phyloP scores from a whole-genome alignment of 2,888 invertebrate species.

The Andrena haemorrhoa region DNA sequence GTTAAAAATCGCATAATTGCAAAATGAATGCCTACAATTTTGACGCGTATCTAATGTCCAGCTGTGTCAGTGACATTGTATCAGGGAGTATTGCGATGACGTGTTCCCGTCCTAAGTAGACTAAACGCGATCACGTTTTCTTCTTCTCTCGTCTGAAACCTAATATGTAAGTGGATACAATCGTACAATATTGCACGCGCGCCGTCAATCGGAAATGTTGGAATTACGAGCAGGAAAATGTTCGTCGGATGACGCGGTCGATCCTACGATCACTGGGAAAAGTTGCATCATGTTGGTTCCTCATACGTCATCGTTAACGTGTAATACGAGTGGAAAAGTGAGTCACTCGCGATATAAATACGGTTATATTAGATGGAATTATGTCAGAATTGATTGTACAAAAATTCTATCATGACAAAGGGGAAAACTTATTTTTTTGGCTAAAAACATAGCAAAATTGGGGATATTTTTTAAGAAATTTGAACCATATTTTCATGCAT shows the following conservation, averaged over 20 bases:
- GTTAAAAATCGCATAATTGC: slow-evolving; percentile 17
- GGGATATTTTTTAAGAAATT: too few relatives aligned
- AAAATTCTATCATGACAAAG: too few relatives aligned
- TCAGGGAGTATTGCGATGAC: slow-evolving; percentile 17
- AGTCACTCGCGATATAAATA: neutral
- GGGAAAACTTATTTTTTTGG: too few relatives aligned
- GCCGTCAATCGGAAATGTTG: too few relatives aligned
- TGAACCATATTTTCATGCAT: too few relatives aligned
- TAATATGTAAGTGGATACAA: too few relatives aligned
- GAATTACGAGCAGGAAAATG: too few relatives aligned
- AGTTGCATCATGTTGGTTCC: neutral
- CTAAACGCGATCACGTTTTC: neutral
- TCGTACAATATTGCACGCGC: too few relatives aligned
- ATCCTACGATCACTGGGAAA: neutral
- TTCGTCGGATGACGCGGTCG: too few relatives aligned
- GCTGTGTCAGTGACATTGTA: slow-evolving; percentile 41
- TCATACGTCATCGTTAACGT: neutral
- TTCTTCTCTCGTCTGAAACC: neutral
- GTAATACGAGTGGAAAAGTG: neutral
- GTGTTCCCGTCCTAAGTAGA: neutral
- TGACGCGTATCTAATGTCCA: slow-evolving; percentile 24
- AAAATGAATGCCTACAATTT: slow-evolving; percentile 11
- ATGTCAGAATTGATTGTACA: too few relatives aligned
- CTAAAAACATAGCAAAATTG: too few relatives aligned
- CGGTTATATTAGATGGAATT: too few relatives aligned